Evolutionary conservation across 2,113 vertebrate genomes (phyloP), one percentile per base, ranked within the genome.

Genomic region (Stictonetta naevosa): DNA sequence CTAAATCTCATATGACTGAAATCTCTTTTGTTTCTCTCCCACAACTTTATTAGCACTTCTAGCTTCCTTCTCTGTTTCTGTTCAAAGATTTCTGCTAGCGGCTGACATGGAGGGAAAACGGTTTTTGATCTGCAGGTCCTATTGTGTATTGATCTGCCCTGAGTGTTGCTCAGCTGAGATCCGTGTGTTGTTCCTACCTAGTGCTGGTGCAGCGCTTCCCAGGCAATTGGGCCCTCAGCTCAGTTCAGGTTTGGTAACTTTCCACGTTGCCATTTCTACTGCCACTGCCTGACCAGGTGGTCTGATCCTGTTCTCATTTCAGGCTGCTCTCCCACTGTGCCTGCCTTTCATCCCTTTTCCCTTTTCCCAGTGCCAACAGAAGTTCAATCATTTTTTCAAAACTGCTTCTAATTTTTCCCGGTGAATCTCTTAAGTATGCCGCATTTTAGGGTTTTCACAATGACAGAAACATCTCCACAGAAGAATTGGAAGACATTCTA

Each of bases 151-250:
- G 81, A 90, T 85, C 42, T 64, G 63, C 63, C 10, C 0, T 1
- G 21, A 71, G 15, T 6, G 29, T 50, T 73, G 29, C 77, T 89
- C 36, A 34, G 31, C 63, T 50, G 46, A 66, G 23, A 71, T n/a
- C 0, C 1, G 11, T 16, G 13, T 8, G 42, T 73, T 17, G 25
- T 42, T 92, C 31, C 20, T 31, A 3, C 16, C 20, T 46, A 21
- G 29, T 3, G 12, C 17, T 3, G 3, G 25, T 34, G 40, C 0
- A 79, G 46, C 0, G 0, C 66, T 95, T 81, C 38, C 76, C 25
- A 0, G 3, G 46, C 5, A n/a, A 8, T 80, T 87, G 38, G 81
- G 25, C 50, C 7, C 0, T 1, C 52, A 83, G 52, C 60, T 72
- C 31, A 53, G 56, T 48, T 69, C 56, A 42, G 17, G 5, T 36